These are phyloP conservation scores for Neosilurus hyrtlii DNA, from an alignment of 2,797 vertebrate species.

Conservation along the genomic window DNA sequence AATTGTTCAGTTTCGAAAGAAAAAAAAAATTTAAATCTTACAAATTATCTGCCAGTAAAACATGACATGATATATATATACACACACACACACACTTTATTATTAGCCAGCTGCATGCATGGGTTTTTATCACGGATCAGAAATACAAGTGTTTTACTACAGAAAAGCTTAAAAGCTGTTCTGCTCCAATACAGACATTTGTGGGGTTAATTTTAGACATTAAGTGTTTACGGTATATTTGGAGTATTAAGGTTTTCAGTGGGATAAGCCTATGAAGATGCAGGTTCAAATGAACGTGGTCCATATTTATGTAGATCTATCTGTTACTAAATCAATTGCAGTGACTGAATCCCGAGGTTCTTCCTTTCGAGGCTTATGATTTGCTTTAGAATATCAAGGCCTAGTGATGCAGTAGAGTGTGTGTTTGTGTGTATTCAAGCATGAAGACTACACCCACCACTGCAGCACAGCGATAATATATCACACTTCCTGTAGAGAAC, in stretches of 20 bases:
- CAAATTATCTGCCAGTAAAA: neutral
- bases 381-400: neutral
- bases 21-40: neutral
- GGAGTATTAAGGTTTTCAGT: neutral
- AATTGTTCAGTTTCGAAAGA: no score
- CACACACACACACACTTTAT: no score
- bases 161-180: neutral
- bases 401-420: neutral
- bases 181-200: neutral
- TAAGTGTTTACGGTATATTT: neutral
- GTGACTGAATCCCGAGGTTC: neutral
- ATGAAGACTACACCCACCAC: constrained; percentile 12
- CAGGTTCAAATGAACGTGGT: neutral
- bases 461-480: constrained; percentile 10
- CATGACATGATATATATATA: no score
- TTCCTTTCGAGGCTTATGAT: neutral
- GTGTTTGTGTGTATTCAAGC: constrained; percentile 16
- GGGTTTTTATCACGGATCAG: neutral
- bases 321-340: neutral
- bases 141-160: neutral
- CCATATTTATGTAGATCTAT: neutral
- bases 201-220: neutral
- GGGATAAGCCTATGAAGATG: constrained; percentile 7
- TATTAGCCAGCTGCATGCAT: neutral
- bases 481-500: constrained; percentile 21